Base-by-base conservation (phyloP, 2,888 invertebrate genomes). In the Hanleya hanleyi region DNA sequence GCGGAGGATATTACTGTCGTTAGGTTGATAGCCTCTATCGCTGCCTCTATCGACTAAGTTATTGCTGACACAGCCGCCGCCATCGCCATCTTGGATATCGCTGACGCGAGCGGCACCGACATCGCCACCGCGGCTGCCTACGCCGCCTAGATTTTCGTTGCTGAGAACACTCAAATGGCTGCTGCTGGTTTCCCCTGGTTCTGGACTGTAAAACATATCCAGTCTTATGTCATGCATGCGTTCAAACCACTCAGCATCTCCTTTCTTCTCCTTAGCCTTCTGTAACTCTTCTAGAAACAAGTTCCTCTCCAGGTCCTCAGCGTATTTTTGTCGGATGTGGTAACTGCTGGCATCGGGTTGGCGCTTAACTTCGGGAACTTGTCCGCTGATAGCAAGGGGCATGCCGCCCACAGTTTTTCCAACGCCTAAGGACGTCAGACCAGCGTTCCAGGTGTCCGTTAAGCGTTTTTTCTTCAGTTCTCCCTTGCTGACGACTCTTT, bases 141-240 rank as follows among this genome's bases (percentile, higher is more conserved):
- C n/a, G n/a, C n/a, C n/a, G n/a, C n/a, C n/a, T n/a, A n/a, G n/a
- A n/a, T n/a, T n/a, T n/a, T n/a, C n/a, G n/a, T n/a, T n/a, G n/a
- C n/a, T n/a, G n/a, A n/a, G n/a, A n/a, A n/a, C n/a, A n/a, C n/a
- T n/a, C n/a, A n/a, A n/a, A n/a, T n/a, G n/a, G 18, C 32, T n/a
- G n/a, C 35, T 49, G 22, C 26, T 22, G 22, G 9, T 41, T 49
- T 32, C 41, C 32, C 33, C 51, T 5, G 70, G 64, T 32, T 64
- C 65, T 1, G 64, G 37, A 22, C 70, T 62, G 49, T 64, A 64
- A 33, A 62, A 70, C 64, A 64, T 62, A 35, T 70, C 64, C 12
- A 41, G 41, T 3, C 65, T 49, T 22, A 65, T 32, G 22, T 41
- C 37, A 33, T 36, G 33, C 7, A 29, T n/a, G 18, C 38, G 35